Evolutionary conservation across 2,888 invertebrate genomes (phyloP), one percentile per base, ranked within the genome.

Genomic region (Sycophila texana): DNA sequence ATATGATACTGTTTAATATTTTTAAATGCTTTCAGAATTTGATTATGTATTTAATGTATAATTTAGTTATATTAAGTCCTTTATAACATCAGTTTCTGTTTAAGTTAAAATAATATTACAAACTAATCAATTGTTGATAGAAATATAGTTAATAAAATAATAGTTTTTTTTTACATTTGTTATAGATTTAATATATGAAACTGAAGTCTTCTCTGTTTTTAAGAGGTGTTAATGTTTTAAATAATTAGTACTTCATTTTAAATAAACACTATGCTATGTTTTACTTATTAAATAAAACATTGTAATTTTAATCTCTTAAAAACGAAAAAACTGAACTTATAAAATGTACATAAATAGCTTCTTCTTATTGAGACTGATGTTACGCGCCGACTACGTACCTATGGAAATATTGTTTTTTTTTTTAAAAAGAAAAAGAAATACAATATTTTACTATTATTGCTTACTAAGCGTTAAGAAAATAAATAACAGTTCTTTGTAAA

Each of bases 351-450:
- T 80, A 81, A 66, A n/a, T n/a, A n/a, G 16, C 30, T 60, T 65
- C 18, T n/a, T 39, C 39, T 39, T 10, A 39, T 39, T 7, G 66
- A 71, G 71, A 82, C 77, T 79, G 68, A 72, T 65, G 72, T 73
- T 77, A 79, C 67, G 73, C 70, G 74, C 80, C n/a, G 51, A 67
- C 67, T 75, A 58, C 58, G 81, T 81, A 81, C 79, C 75, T 81
- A 14, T 67, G 47, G 47, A 67, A 75, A 81, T 79, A 74, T 63
- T 65, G 30, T 47, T 75, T 68, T 26, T 26, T 26, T 26, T 26
- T 26, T 2, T 26, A 26, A 16, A 55, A 65, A n/a, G n/a, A n/a
- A 49, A 49, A 53, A 49, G 5, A 26, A 53, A 63, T 14, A 14
- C 16, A 26, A 60, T 60, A 53, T 26, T 57, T 66, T 39, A 61